phyloP scores from a whole-genome alignment of 92 coral and sea anemone species.

The Bergia sp. region DNA sequence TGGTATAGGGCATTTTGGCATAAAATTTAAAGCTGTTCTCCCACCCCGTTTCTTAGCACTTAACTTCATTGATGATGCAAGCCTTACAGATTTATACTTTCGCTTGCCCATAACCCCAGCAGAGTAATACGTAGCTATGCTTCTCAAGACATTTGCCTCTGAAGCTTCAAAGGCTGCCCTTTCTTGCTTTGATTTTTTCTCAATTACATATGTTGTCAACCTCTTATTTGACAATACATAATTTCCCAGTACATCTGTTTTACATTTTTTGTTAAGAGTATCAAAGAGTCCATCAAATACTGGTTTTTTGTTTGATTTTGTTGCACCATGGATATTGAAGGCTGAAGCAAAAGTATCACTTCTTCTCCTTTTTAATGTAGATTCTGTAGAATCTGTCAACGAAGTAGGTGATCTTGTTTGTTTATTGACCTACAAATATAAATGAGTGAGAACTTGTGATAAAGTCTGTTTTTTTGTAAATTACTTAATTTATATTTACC shows the following conservation, averaged over 20 bases:
- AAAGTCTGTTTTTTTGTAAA: no score
- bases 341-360: constrained; percentile 54
- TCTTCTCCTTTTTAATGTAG: constrained; percentile 41
- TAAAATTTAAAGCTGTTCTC: constrained; percentile 55
- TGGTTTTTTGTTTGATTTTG: constrained; percentile 54
- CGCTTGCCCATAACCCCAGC: constrained; percentile 76
- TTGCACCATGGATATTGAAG: constrained; percentile 55
- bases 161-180: constrained; percentile 48
- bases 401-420: constrained; percentile 44
- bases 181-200: constrained; percentile 45
- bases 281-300: constrained; percentile 65
- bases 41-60: constrained; percentile 62
- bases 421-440: neutral
- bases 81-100: constrained; percentile 63
- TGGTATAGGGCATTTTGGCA: constrained; percentile 71
- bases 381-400: constrained; percentile 2
- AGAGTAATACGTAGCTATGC: constrained; percentile 70
- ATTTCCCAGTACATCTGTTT: constrained; percentile 62
- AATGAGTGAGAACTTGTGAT: no score
- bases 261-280: constrained; percentile 61
- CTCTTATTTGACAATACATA: constrained; percentile 56
- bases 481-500: no score
- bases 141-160: constrained; percentile 55
- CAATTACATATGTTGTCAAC: constrained; percentile 58
- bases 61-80: constrained; percentile 62